A percentile compares a stretch with the other conserved stretches of the same genome.
phyloP scores from a whole-genome alignment of 1,140 invertebrate genomes.

The Papilio polyxenes region DNA sequence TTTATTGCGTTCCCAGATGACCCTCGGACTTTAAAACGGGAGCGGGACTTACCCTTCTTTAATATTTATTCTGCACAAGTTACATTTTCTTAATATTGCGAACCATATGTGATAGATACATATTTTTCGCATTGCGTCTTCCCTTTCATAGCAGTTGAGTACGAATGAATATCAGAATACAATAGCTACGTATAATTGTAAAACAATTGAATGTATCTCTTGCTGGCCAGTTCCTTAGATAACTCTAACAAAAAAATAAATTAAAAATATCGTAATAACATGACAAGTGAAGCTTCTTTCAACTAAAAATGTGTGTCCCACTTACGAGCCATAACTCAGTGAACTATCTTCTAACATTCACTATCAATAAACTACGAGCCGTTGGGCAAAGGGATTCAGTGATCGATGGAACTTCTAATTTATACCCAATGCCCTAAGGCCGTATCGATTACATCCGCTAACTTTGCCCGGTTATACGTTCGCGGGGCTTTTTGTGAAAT shows the following conservation, averaged over 20 bases:
- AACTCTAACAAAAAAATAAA: not conserved
- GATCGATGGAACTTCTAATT: conserved; percentile 79
- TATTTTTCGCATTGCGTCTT: not conserved
- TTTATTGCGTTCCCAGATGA: conserved; percentile 21
- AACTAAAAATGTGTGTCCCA: conserved; percentile 49
- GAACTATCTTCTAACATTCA: conserved; percentile 71
- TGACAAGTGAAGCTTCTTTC: not conserved
- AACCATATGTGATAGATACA: not conserved
- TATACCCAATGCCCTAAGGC: conserved; percentile 76
- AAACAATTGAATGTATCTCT: not conserved
- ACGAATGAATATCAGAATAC: not conserved
- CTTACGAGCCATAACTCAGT: conserved; percentile 46
- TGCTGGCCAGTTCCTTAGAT: not conserved
- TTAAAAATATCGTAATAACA: not conserved
- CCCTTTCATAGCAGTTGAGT: not conserved
- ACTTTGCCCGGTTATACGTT: conserved; percentile 56
- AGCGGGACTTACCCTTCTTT: not conserved
- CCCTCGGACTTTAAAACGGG: conserved; percentile 9
- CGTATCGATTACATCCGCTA: conserved; percentile 74
- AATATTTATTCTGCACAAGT: conserved; percentile 39
- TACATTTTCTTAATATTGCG: conserved; percentile 39
- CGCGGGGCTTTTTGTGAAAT: conserved; percentile 63
- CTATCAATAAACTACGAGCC: conserved; percentile 74
- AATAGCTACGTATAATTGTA: not conserved
- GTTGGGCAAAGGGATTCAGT: conserved; percentile 74